Evolutionary conservation across 1,140 invertebrate genomes (phyloP).

Genomic region (Drosophila athabasca): DNA sequence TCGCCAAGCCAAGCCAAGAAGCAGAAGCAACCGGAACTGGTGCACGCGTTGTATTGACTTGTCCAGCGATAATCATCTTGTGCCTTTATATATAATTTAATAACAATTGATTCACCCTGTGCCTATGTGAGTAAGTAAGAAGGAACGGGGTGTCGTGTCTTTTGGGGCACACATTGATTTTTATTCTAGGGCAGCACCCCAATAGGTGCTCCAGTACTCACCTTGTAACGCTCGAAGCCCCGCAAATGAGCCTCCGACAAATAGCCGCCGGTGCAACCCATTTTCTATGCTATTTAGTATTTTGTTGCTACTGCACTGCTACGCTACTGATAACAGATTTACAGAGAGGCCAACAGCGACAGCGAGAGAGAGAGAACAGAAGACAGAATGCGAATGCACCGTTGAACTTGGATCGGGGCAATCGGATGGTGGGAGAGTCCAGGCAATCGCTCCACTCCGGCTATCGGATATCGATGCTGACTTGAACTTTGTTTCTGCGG

Average conservation of each 20-base stretch:
- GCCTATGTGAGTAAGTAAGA: not conserved
- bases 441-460: no score
- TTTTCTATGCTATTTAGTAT: slow-evolving; percentile 38
- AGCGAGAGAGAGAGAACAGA: no score
- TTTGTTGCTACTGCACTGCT: slow-evolving; percentile 1
- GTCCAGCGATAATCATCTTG: slow-evolving; percentile 15
- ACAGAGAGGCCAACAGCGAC: no score
- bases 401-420: no score
- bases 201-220: slow-evolving; percentile 79
- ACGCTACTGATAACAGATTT: no score
- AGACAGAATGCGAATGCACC: no score
- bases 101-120: slow-evolving; percentile 24
- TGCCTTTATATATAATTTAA: slow-evolving; percentile 17
- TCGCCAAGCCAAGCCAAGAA: not conserved
- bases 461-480: no score
- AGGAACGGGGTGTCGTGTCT: not conserved
- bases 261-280: slow-evolving; percentile 86
- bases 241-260: slow-evolving; percentile 89
- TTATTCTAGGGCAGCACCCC: slow-evolving; percentile 5
- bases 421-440: no score
- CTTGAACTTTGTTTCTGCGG: no score
- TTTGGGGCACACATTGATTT: slow-evolving; percentile 51
- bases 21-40: slow-evolving; percentile 59
- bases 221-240: slow-evolving; percentile 94
- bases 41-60: slow-evolving; percentile 16